Percentiles rank a stretch among this genome's conserved stretches.
Conservation (phyloP, 2,797 vertebrate species). For the Zonotrichia albicollis region DNA sequence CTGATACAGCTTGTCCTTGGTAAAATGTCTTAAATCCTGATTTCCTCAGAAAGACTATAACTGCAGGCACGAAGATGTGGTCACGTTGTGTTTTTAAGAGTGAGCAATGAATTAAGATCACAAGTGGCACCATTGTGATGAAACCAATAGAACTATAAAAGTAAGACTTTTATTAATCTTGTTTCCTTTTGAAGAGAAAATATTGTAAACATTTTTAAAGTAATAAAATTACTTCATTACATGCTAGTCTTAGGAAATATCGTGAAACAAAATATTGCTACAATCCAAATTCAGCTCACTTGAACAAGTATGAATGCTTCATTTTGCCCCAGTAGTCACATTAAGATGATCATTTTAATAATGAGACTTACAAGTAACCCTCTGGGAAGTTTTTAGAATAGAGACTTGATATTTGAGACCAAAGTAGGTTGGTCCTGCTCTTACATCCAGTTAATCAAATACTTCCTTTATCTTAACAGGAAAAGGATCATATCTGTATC, state of each 20-base stretch:
- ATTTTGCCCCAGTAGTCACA: background rate
- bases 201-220: background rate
- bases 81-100: background rate
- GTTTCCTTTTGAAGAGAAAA: background rate
- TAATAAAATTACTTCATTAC: background rate
- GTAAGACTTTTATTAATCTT: background rate
- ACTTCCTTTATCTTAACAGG: background rate
- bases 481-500: background rate
- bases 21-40: background rate
- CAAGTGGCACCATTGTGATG: background rate
- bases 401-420: background rate
- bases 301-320: background rate
- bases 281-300: background rate
- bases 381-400: background rate
- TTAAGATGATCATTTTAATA: background rate
- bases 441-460: conserved; percentile 1
- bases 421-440: background rate
- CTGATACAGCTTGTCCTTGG: background rate
- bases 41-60: background rate
- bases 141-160: background rate
- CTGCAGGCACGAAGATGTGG: background rate
- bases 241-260: background rate
- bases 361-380: background rate
- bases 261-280: background rate
- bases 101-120: background rate